These are phyloP conservation scores for Hoplostethus atlanticus DNA, from an alignment of 2,797 vertebrate species.

Conservation along the genomic window DNA sequence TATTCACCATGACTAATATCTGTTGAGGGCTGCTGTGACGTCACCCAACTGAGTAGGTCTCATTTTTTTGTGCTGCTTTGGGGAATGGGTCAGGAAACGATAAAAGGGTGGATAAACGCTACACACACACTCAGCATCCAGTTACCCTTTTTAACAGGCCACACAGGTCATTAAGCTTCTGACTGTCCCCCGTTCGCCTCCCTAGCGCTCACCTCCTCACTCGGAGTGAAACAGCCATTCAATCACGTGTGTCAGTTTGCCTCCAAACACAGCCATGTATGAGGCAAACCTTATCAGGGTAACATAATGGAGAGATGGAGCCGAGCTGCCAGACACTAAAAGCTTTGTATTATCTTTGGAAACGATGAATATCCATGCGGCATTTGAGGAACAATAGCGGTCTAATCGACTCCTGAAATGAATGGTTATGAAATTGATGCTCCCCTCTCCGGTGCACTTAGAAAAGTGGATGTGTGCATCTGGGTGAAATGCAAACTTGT, in stretches of 20 bases:
- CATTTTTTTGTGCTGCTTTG: conserved; percentile 25
- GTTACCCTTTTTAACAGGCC: conserved; percentile 68
- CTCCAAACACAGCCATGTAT: conserved; percentile 49
- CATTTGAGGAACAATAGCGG: conserved; percentile 48
- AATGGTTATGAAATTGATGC: conserved; percentile 39
- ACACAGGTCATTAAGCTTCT: conserved; percentile 73
- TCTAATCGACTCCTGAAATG: conserved; percentile 50
- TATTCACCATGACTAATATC: conserved; percentile 1
- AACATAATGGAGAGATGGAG: conserved; percentile 24
- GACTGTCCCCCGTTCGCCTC: conserved; percentile 62
- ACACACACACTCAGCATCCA: conserved; percentile 50
- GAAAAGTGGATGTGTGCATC: conserved; percentile 13
- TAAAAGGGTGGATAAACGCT: conserved; percentile 59
- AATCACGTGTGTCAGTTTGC: conserved; percentile 51
- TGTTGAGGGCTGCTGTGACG: not conserved
- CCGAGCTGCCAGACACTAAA: conserved; percentile 30
- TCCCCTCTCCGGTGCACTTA: conserved; percentile 11
- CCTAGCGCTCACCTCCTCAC: conserved; percentile 26
- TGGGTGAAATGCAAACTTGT: conserved; percentile 1
- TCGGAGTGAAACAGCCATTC: conserved; percentile 51
- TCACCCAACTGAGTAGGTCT: not conserved
- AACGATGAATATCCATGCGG: conserved; percentile 44
- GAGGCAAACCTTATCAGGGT: conserved; percentile 30
- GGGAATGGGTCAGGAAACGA: conserved; percentile 27
- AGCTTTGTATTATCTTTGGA: conserved; percentile 41